Evolutionary conservation across 2,113 vertebrate species (phyloP).

Genomic region (Rissa tridactyla): DNA sequence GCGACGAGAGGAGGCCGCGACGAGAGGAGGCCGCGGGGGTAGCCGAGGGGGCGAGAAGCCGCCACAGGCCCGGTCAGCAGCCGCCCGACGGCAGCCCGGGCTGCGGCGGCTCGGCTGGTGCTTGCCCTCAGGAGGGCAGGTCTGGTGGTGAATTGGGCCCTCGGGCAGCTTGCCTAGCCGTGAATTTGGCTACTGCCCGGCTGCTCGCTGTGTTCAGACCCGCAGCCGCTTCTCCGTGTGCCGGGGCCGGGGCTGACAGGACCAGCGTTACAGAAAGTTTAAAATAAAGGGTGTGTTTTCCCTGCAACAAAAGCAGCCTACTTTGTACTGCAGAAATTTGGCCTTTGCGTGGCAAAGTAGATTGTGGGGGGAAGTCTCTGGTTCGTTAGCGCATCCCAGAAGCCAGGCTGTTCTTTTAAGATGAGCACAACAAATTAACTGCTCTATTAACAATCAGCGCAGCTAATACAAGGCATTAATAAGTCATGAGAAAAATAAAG

Average conservation of each 20-base stretch:
- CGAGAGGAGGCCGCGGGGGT: too few relatives aligned
- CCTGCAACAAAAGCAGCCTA: not conserved
- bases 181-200: rapidly evolving
- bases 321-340: not conserved
- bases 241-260: not conserved
- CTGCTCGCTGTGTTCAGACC: not conserved
- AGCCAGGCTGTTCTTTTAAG: not conserved
- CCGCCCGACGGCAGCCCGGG: too few relatives aligned
- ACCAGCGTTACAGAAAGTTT: not conserved
- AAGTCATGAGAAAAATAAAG: not conserved
- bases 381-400: not conserved
- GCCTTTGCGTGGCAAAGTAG: not conserved
- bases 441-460: not conserved
- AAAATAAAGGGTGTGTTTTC: not conserved
- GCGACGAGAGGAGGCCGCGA: too few relatives aligned
- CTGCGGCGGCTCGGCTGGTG: not conserved
- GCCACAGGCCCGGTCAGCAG: rapidly evolving
- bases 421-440: not conserved
- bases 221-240: not conserved
- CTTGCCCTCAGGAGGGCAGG: not conserved
- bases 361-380: not conserved
- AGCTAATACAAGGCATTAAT: not conserved
- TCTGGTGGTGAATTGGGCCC: not conserved
- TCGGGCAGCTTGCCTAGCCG: not conserved
- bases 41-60: rapidly evolving